Evolutionary conservation across 2,797 vertebrate genomes (phyloP), one percentile per base, ranked within the genome.

Genomic region (Danio jaintianensis): DNA sequence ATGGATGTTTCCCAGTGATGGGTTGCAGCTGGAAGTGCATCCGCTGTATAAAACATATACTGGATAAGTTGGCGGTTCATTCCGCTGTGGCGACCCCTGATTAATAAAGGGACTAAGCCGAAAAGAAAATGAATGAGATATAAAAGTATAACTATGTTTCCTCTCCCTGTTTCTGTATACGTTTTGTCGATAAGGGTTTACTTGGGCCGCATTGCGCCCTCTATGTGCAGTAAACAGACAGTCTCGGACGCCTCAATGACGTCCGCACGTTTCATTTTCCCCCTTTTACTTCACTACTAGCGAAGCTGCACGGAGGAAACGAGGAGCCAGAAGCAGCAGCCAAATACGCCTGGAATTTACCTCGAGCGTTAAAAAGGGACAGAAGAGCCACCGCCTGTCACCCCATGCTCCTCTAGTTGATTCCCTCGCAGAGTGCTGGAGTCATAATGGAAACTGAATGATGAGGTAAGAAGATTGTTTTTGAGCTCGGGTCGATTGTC

Each of bases 401-500:
- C 74, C n/a, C 8, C 3, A 52, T 47, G 47, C 15, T 7, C 42
- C 22, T 79, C 15, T 20, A 50, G 71, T 42, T 58, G 9, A n/a
- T 80, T 38, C 22, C 38, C 15, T 10, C 12, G 18, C 74, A n/a
- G 13, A 69, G 11, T 38, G 38, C 18, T 29, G 40, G 12, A 16
- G 64, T 18, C 48, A 76, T 47, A 62, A 94, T 93, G 92, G 89
- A 86, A 82, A 87, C 74, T 82, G 81, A 90, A 91, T 87, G 90
- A 95, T 94, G 94, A 94, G 93, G 94, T 95, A 90, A 92, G 53
- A 90, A 92, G 48, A 83, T 40, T 13, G 58, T 66, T 75, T 68
- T 48, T 59, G 42, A 70, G 29, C 10, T 58, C 67, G 16, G 70
- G 63, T 80, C 71, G 82, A 66, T 82, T 82, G 38, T 62, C 43